phyloP scores from a whole-genome alignment of 2,888 invertebrate genomes.

The Cryptocephalus moraei region DNA sequence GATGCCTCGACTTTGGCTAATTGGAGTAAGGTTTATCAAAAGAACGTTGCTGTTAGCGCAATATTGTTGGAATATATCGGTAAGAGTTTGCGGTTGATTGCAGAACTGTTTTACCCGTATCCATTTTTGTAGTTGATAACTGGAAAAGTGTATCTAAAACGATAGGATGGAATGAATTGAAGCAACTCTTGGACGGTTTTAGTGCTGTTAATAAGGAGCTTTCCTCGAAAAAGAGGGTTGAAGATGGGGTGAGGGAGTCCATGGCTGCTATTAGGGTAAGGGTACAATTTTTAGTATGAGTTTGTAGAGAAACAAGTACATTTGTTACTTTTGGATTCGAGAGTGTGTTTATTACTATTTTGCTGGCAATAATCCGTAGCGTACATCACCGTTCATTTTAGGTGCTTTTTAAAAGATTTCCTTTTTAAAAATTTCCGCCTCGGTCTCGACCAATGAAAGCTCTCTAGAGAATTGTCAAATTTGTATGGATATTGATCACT shows the following conservation, averaged over 20 bases:
- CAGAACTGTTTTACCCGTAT: not conserved
- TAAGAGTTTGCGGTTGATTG: constrained; percentile 25
- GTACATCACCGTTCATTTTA: too few relatives aligned
- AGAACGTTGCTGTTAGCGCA: constrained; percentile 55
- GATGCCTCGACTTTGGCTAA: constrained; percentile 55
- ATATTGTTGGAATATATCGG: constrained; percentile 50
- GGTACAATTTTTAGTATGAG: not conserved
- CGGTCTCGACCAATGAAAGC: too few relatives aligned
- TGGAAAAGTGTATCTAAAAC: constrained; percentile 33
- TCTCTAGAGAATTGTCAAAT: too few relatives aligned
- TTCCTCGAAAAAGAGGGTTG: constrained; percentile 37
- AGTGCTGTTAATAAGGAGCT: constrained; percentile 37
- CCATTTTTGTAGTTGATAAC: constrained; percentile 31
- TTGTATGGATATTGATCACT: too few relatives aligned
- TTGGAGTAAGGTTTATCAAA: constrained; percentile 60
- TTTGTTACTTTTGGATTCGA: too few relatives aligned
- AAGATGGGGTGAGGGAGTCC: constrained; percentile 28
- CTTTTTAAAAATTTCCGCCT: too few relatives aligned
- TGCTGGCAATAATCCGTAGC: too few relatives aligned
- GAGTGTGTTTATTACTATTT: too few relatives aligned
- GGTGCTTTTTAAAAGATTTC: too few relatives aligned
- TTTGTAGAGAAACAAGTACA: too few relatives aligned
- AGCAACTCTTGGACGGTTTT: constrained; percentile 41
- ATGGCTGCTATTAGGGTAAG: constrained; percentile 29
- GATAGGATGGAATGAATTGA: constrained; percentile 37